These are phyloP conservation scores for Rhaphigaster nebulosa DNA, from an alignment of 2,888 invertebrate species.

Conservation along the genomic window DNA sequence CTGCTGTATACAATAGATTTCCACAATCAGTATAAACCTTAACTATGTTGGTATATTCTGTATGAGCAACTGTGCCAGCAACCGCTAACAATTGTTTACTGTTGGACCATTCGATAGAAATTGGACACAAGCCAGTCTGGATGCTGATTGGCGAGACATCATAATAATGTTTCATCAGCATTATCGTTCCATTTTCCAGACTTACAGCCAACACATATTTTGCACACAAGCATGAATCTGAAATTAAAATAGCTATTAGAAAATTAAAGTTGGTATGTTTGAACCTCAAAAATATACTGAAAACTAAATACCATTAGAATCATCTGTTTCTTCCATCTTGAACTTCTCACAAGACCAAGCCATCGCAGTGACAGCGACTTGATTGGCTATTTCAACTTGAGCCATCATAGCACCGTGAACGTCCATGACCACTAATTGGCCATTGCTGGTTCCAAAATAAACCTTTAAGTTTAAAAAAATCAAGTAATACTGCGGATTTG, in stretches of 20 bases:
- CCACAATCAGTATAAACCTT: constrained; percentile 94
- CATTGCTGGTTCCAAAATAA: constrained; percentile 94
- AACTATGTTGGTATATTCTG: constrained; percentile 83
- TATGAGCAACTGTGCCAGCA: constrained; percentile 76
- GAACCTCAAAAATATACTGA: neutral
- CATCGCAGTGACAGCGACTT: constrained; percentile 91
- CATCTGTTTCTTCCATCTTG: constrained; percentile 96
- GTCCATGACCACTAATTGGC: constrained; percentile 96
- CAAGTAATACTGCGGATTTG: neutral
- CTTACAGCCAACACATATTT: constrained; percentile 88
- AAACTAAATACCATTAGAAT: constrained; percentile 69
- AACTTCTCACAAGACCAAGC: constrained; percentile 98
- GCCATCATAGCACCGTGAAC: constrained; percentile 96
- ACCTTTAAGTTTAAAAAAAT: constrained; percentile 72
- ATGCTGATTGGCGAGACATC: constrained; percentile 92
- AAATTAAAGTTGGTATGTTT: neutral
- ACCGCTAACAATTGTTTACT: constrained; percentile 92
- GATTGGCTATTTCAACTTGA: constrained; percentile 88
- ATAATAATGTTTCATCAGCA: constrained; percentile 90
- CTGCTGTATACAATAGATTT: constrained; percentile 82
- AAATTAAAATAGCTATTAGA: constrained; percentile 18
- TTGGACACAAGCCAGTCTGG: constrained; percentile 83
- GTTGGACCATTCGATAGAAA: constrained; percentile 97
- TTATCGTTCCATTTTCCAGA: constrained; percentile 90
- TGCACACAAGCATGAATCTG: constrained; percentile 69